Evolutionary conservation across 2,797 vertebrate genomes (phyloP).

Genomic region (Anisognathus igniventris): DNA sequence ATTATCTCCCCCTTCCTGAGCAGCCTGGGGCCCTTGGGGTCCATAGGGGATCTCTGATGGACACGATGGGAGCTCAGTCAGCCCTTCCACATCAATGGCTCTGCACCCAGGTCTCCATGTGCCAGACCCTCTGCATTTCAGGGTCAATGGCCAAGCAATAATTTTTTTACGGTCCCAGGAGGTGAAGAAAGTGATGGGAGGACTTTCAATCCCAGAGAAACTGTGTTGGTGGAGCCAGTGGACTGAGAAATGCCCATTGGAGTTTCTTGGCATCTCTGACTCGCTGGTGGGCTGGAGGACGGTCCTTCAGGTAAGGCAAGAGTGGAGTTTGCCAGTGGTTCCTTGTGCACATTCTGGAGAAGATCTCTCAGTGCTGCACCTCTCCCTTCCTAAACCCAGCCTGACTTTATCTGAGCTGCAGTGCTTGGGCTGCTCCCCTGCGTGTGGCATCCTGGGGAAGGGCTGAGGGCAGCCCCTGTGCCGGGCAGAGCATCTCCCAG

Average conservation of each 20-base stretch:
- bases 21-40: neutral
- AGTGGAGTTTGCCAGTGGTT: accelerated
- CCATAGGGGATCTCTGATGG: neutral
- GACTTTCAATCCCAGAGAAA: neutral
- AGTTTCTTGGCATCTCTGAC: neutral
- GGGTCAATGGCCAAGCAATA: neutral
- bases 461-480: neutral
- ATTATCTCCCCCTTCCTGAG: neutral
- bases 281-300: neutral
- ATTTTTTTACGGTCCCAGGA: neutral
- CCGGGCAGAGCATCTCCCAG: neutral
- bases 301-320: neutral
- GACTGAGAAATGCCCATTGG: accelerated
- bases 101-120: accelerated
- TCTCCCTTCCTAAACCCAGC: neutral
- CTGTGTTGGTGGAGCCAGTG: accelerated
- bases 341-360: neutral
- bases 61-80: accelerated
- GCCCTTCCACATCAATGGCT: accelerated
- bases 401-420: neutral
- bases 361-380: neutral
- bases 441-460: accelerated
- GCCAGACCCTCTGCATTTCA: neutral
- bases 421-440: neutral
- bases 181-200: neutral